Evolutionary conservation across 2,888 invertebrate genomes (phyloP), one percentile per base, ranked within the genome.

Genomic region (Ectropis crepuscularia): DNA sequence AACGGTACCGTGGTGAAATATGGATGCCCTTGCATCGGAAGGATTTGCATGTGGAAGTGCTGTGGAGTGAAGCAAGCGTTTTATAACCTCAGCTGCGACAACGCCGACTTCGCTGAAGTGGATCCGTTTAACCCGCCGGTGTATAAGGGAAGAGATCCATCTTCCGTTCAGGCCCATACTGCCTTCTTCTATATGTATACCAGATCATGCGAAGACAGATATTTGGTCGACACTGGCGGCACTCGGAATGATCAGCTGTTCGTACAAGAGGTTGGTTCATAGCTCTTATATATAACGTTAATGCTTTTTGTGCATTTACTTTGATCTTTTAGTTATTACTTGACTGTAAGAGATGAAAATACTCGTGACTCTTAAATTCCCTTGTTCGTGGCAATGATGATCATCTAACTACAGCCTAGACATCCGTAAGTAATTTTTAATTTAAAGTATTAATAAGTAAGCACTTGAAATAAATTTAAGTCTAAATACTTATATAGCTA

Each of bases 1-100:
- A 75, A 85, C 9, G 84, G 79, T 5, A 67, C 69, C 6, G 63
- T 67, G 0, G 46, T 74, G 5, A 71, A 70, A 2, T 75, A 81
- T 4, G 92, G 92, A 0, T 92, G 92, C 48, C 92, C 92, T 0
- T 92, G 92, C 63, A 82, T 89, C 8, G 83, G 78, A 2, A 79
- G 88, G 6, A 67, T 72, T 7, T 92, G 92, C 66, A 47, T 92
- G 36, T 89, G 88, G 81, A 88, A 89, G 70, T 92, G 92, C 61
- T 92, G 92, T 55, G 74, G 68, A 0, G 64, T 57, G 0, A 80
- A 80, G 0, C 77, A 83, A 63, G 81, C 79, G 57, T 85, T 74
- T 53, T 62, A 78, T 8, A 79, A 80, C 49, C 73, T 72, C 42
- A 67, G 73, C 0, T 92, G 92, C 57, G 62, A 58, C 6, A 74